Conservation (phyloP, 2,113 vertebrate species). For the Anhinga rufa region DNA sequence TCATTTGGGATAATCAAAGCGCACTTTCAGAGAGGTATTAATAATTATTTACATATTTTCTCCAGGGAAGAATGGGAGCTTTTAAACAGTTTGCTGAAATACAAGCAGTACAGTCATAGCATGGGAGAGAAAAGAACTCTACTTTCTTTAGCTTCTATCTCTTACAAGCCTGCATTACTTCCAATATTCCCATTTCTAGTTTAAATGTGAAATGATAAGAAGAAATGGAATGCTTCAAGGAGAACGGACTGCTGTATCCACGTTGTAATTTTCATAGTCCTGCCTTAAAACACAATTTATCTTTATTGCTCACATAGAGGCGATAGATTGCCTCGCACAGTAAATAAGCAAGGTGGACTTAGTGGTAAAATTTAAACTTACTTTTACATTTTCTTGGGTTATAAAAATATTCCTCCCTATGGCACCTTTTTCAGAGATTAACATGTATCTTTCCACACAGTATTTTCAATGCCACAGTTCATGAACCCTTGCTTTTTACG, state of each 20-base stretch:
- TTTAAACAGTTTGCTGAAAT: neutral
- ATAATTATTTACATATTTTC: neutral
- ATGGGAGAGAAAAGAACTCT: neutral
- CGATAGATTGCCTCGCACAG: neutral
- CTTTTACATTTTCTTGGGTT: slow-evolving; percentile 24
- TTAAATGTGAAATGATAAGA: neutral
- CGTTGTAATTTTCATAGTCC: neutral
- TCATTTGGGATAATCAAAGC: neutral
- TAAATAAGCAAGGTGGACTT: slow-evolving; percentile 19
- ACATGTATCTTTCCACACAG: neutral
- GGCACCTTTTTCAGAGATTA: slow-evolving; percentile 48
- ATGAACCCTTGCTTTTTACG: neutral
- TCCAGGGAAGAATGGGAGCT: neutral
- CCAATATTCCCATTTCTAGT: neutral
- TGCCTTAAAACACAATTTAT: slow-evolving; percentile 47
- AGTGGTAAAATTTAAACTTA: slow-evolving; percentile 56
- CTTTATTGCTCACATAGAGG: neutral
- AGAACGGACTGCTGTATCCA: neutral
- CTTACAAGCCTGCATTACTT: neutral
- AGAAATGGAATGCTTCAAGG: neutral
- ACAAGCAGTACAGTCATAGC: neutral
- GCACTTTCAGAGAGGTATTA: neutral
- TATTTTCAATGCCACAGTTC: neutral
- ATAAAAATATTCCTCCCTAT: slow-evolving; percentile 43
- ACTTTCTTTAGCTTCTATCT: neutral